Evolutionary conservation across 2,113 vertebrate species (phyloP).

Genomic region (Cyanoderma ruficeps): DNA sequence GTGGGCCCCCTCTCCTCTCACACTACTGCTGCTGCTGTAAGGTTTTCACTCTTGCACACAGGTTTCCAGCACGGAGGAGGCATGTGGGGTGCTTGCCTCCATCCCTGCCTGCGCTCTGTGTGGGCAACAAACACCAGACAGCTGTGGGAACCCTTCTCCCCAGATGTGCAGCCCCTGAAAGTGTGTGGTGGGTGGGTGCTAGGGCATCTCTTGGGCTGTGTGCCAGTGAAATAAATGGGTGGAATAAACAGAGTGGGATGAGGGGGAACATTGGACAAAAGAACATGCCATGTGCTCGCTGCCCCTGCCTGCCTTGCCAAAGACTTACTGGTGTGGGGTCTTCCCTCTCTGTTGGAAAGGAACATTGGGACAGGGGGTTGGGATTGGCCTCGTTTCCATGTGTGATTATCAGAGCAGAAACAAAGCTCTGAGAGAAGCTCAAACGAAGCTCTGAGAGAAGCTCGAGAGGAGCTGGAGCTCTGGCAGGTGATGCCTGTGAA

Average conservation of each 20-base stretch:
- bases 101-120: too few species aligned
- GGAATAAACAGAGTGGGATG: not conserved
- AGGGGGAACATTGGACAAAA: not conserved
- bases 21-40: not conserved
- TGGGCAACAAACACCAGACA: not conserved
- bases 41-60: not conserved
- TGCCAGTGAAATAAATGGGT: not conserved
- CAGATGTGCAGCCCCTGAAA: not conserved
- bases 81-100: not conserved
- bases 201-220: not conserved
- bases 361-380: accelerated
- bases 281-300: accelerated
- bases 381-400: not conserved
- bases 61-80: not conserved
- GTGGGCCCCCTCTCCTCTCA: not conserved
- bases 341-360: not conserved
- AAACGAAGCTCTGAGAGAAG: not conserved
- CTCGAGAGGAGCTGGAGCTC: not conserved
- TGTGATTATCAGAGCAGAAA: not conserved
- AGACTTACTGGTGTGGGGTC: not conserved
- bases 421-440: not conserved
- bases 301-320: not conserved
- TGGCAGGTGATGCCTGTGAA: not conserved
- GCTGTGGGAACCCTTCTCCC: not conserved
- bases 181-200: not conserved